Conservation (phyloP, 2,888 invertebrate species). For the Cheiracanthium punctorium region DNA sequence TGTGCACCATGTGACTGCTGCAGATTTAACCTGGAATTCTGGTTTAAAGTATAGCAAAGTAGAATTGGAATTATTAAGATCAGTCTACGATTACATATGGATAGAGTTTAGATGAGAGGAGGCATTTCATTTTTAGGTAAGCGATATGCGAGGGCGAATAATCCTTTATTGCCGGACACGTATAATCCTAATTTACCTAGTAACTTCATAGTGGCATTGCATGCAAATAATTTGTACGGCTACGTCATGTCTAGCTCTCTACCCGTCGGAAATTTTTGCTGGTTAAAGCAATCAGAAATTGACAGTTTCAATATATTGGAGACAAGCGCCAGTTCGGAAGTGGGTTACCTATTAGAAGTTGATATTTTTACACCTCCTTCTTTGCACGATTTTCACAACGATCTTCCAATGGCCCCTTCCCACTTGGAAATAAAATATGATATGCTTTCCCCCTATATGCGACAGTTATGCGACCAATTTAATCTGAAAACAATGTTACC, state of each 20-base stretch:
- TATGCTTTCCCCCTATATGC: not conserved
- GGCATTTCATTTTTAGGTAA: slow-evolving; percentile 22
- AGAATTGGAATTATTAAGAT: slow-evolving; percentile 72
- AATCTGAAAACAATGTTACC: not conserved
- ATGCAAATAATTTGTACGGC: not conserved
- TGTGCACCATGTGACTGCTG: not conserved
- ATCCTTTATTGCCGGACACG: not conserved
- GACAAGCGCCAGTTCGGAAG: too few species aligned
- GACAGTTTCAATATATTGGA: not conserved
- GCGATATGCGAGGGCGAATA: slow-evolving; percentile 34
- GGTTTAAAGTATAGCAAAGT: slow-evolving; percentile 73
- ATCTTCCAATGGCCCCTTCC: not conserved
- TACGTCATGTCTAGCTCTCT: not conserved
- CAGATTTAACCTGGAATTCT: slow-evolving; percentile 74
- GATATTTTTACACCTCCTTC: too few species aligned
- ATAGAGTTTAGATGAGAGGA: slow-evolving; percentile 72
- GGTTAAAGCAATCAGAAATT: not conserved
- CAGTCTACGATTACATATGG: slow-evolving; percentile 72
- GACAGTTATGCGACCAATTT: not conserved
- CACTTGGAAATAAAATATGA: not conserved
- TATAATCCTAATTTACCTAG: not conserved
- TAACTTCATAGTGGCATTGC: not conserved
- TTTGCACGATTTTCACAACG: not conserved
- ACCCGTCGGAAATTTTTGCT: not conserved
- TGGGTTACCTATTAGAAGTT: not conserved